Conservation (phyloP, 2,113 vertebrate genomes). For the Hiodon alosoides region DNA sequence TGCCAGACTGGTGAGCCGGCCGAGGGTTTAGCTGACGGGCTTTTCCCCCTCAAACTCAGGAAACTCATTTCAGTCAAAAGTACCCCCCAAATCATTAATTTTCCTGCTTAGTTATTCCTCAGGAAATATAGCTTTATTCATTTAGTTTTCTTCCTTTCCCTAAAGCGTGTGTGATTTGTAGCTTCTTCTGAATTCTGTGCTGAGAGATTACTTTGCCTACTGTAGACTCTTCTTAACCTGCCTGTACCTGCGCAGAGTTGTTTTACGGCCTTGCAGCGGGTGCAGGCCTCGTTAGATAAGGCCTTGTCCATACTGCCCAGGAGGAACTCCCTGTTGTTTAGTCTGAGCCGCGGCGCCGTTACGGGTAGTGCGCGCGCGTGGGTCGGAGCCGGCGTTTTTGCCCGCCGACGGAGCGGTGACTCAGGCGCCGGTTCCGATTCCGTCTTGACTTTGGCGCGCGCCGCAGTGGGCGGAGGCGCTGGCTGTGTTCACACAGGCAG, state of each 20-base stretch:
- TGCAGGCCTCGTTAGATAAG: background rate
- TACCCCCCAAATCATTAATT: too few species aligned
- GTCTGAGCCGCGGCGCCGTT: background rate
- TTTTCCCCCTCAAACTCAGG: too few species aligned
- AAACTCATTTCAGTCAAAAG: too few species aligned
- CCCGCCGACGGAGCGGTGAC: background rate
- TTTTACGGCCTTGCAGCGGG: background rate
- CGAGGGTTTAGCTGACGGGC: background rate
- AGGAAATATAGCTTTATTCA: too few species aligned
- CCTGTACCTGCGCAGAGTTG: background rate
- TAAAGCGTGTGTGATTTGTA: too few species aligned
- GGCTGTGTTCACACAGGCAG: constrained; percentile 81
- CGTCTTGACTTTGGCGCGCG: constrained; percentile 15
- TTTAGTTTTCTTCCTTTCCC: too few species aligned
- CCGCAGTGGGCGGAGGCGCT: constrained; percentile 90
- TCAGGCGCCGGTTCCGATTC: background rate
- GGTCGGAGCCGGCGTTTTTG: background rate
- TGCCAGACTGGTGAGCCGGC: constrained; percentile 79
- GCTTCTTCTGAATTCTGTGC: too few species aligned
- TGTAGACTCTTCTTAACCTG: background rate
- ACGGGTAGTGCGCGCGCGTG: background rate
- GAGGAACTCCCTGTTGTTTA: background rate
- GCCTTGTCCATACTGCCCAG: background rate
- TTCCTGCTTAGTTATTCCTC: too few species aligned
- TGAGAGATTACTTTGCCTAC: too few species aligned